Evolutionary conservation across 2,797 vertebrate genomes (phyloP).

Genomic region (Myiotriccus ornatus): DNA sequence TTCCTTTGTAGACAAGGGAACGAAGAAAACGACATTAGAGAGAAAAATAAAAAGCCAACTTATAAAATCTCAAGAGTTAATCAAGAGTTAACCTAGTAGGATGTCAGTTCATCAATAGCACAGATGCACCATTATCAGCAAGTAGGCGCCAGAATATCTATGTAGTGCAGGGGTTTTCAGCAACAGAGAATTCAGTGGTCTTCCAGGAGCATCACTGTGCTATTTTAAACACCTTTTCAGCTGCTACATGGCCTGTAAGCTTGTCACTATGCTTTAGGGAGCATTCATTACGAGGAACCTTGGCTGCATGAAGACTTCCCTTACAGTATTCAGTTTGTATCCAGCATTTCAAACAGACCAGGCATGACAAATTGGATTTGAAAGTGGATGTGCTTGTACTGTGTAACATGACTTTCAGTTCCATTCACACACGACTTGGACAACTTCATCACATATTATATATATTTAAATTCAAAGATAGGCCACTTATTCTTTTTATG

Average conservation of each 20-base stretch:
- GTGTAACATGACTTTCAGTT: background rate
- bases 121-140: background rate
- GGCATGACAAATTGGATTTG: slow-evolving; percentile 10
- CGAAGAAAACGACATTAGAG: background rate
- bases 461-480: background rate
- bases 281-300: background rate
- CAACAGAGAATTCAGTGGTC: background rate
- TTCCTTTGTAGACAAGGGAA: background rate
- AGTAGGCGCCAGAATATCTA: background rate
- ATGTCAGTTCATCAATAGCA: background rate
- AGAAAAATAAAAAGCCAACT: background rate
- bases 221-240: background rate
- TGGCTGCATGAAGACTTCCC: background rate
- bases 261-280: slow-evolving; percentile 18
- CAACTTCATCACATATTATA: background rate
- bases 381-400: background rate
- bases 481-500: background rate
- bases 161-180: background rate
- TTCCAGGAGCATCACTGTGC: background rate
- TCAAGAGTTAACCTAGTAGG: background rate
- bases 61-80: background rate
- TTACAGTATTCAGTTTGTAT: background rate
- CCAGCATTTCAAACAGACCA: background rate
- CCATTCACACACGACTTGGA: background rate
- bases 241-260: background rate